Conservation (phyloP, 2,797 vertebrate species). For the Sphenodon punctatus region DNA sequence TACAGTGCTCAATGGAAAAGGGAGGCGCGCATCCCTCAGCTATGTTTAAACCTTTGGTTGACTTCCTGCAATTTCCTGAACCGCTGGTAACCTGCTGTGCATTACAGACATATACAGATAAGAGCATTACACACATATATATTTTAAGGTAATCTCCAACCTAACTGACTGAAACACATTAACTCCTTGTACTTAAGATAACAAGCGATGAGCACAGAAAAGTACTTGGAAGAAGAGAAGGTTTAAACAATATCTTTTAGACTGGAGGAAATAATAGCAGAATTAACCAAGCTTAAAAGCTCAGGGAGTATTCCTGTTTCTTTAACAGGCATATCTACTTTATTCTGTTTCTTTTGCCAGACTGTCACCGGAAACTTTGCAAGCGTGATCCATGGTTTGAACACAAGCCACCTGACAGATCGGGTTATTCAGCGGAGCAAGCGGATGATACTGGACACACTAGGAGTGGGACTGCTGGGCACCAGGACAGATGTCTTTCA, state of each 20-base stretch:
- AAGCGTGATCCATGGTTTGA: constrained; percentile 81
- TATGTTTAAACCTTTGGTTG: background rate
- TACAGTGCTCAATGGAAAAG: background rate
- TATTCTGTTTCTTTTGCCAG: constrained; percentile 60
- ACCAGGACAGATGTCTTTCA: constrained; percentile 86
- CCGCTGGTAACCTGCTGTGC: too few relatives aligned
- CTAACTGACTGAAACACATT: too few relatives aligned
- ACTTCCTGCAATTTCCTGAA: background rate
- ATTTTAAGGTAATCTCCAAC: background rate
- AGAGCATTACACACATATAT: background rate
- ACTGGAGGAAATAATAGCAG: background rate
- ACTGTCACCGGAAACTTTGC: constrained; percentile 91
- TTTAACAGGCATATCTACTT: background rate
- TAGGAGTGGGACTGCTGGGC: constrained; percentile 90
- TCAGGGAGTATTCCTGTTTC: rapidly evolving
- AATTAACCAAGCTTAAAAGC: background rate
- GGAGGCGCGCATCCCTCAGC: background rate
- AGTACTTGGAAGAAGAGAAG: too few relatives aligned
- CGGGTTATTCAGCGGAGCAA: constrained; percentile 87
- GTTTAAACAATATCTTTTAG: too few relatives aligned
- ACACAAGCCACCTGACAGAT: constrained; percentile 83
- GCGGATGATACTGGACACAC: constrained; percentile 93
- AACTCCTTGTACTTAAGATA: background rate
- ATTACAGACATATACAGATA: too few relatives aligned
- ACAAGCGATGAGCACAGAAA: too few relatives aligned